phyloP scores from a whole-genome alignment of 2,888 invertebrate genomes.

The Rhimphoctona megacephalus region DNA sequence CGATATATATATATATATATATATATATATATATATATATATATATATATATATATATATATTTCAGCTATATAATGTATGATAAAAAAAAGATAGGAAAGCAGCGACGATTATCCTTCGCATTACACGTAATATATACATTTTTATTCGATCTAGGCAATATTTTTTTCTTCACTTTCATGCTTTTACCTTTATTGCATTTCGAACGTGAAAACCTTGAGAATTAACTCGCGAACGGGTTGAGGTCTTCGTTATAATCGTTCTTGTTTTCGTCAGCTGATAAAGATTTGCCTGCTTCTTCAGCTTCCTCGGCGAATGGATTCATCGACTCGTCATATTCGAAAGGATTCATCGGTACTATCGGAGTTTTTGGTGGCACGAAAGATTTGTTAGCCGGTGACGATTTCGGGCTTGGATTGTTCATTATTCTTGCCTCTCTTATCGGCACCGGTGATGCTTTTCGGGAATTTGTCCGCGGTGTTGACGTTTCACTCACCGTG shows the following conservation, averaged over 20 bases:
- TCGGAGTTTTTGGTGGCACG: slow-evolving; percentile 80
- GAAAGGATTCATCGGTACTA: slow-evolving; percentile 83
- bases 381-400: slow-evolving; percentile 81
- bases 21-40: slow-evolving; percentile 11
- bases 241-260: slow-evolving; percentile 91
- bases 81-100: slow-evolving; percentile 57
- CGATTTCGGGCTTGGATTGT: slow-evolving; percentile 79
- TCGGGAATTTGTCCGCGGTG: slow-evolving; percentile 73
- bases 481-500: slow-evolving; percentile 74
- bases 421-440: slow-evolving; percentile 79
- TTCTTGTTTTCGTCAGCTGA: slow-evolving; percentile 88
- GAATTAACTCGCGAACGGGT: slow-evolving; percentile 88
- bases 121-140: slow-evolving; percentile 34
- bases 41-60: slow-evolving; percentile 7
- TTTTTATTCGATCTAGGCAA: slow-evolving; percentile 3
- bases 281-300: slow-evolving; percentile 86
- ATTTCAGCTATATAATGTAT: slow-evolving; percentile 38
- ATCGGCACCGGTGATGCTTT: slow-evolving; percentile 81
- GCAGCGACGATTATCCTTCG: slow-evolving; percentile 55
- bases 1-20: slow-evolving; percentile 12
- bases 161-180: slow-evolving; percentile 22
- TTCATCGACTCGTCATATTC: slow-evolving; percentile 88
- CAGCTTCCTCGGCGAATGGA: slow-evolving; percentile 87
- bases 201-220: background rate
- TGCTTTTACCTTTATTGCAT: background rate